A percentile compares a stretch with the other conserved stretches of the same genome.
Conservation (phyloP, 1,140 invertebrate species). For the Nixonia krombeini region DNA sequence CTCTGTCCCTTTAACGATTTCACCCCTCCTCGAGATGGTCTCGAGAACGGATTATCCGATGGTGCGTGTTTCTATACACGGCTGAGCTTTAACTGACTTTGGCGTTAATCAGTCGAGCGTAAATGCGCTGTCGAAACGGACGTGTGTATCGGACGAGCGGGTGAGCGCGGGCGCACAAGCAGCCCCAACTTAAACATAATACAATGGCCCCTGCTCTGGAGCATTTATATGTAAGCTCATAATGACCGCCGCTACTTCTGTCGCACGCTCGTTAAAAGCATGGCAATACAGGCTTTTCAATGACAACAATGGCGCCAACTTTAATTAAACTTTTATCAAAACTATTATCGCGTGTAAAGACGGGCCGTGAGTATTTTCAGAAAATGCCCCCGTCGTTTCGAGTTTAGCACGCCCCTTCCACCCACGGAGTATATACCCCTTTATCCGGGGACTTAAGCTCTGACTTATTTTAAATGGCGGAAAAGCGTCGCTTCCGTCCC, state of each 20-base stretch:
- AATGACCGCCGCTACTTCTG: constrained; percentile 30
- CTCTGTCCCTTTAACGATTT: constrained; percentile 6
- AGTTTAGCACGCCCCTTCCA: too few relatives aligned
- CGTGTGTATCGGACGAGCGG: neutral
- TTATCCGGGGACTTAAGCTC: too few relatives aligned
- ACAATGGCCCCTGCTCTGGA: constrained; percentile 13
- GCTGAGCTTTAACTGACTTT: constrained; percentile 20
- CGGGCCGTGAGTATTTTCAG: too few relatives aligned
- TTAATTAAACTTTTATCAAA: constrained; percentile 16
- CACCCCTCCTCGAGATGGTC: constrained; percentile 21
- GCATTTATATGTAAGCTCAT: constrained; percentile 22
- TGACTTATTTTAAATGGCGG: too few relatives aligned
- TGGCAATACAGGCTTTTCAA: constrained; percentile 11
- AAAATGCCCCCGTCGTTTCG: too few relatives aligned
- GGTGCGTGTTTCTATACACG: constrained; percentile 7
- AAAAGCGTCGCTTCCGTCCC: too few relatives aligned
- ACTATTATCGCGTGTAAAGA: too few relatives aligned
- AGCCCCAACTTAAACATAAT: constrained; percentile 30
- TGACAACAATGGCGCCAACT: constrained; percentile 10
- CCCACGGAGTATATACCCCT: too few relatives aligned
- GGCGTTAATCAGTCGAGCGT: constrained; percentile 33
- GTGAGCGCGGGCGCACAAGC: neutral
- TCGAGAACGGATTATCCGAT: constrained; percentile 39
- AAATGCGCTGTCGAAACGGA: constrained; percentile 3
- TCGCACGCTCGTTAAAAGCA: constrained; percentile 29